phyloP scores from a whole-genome alignment of 2,113 vertebrate genomes.

The Nycticryphes semicollaris region DNA sequence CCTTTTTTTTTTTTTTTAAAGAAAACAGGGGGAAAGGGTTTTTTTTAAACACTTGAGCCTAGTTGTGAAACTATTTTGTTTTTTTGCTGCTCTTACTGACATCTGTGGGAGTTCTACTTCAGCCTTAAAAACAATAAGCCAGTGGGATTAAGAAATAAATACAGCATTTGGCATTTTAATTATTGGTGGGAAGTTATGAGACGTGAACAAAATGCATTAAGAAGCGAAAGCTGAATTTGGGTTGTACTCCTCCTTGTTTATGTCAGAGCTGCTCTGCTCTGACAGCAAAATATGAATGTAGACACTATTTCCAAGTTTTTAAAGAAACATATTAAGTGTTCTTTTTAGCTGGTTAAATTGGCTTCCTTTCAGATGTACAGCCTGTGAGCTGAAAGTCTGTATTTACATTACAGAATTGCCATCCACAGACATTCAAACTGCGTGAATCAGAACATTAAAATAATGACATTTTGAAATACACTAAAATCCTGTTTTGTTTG shows the following conservation, averaged over 20 bases:
- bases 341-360: background rate
- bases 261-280: background rate
- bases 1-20: background rate
- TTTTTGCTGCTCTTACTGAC: background rate
- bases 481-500: background rate
- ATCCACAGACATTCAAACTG: background rate
- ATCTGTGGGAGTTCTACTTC: background rate
- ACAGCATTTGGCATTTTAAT: background rate
- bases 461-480: background rate
- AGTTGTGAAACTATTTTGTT: background rate
- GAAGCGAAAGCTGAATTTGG: background rate
- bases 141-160: background rate
- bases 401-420: background rate
- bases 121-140: background rate
- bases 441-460: background rate
- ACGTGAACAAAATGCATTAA: background rate
- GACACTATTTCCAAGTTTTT: background rate
- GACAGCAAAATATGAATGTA: background rate
- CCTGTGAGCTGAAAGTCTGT: background rate
- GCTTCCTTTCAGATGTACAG: background rate
- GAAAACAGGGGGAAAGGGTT: fast-evolving
- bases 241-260: background rate
- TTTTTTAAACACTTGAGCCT: background rate
- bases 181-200: background rate
- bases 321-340: background rate